phyloP scores from a whole-genome alignment of 2,113 vertebrate genomes.

The Hiodon alosoides region DNA sequence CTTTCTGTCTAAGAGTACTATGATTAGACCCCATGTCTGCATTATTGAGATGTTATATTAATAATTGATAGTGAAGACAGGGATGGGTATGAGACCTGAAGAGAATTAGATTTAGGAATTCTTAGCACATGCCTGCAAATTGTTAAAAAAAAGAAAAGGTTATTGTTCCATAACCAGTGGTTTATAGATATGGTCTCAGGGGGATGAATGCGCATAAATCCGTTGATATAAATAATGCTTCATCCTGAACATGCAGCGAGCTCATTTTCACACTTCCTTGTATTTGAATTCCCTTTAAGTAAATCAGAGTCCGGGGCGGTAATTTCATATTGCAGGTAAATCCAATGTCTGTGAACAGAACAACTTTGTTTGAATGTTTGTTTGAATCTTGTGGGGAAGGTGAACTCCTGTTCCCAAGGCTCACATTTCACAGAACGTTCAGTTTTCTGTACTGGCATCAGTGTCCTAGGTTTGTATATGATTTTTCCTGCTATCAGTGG shows the following conservation, averaged over 20 bases:
- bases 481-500: too few relatives aligned
- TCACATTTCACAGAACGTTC: neutral
- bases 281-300: neutral
- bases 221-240: conserved; percentile 12
- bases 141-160: conserved; percentile 1
- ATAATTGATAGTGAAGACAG: conserved; percentile 16
- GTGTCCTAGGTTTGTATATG: too few relatives aligned
- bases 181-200: conserved; percentile 9
- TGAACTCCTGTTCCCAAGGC: neutral
- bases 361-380: neutral
- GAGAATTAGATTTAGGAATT: neutral
- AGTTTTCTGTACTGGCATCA: too few relatives aligned
- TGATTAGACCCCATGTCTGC: conserved; percentile 10
- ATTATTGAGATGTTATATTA: conserved; percentile 12
- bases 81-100: conserved; percentile 12
- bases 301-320: neutral
- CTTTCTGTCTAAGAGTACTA: neutral
- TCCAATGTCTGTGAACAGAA: neutral
- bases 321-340: too few relatives aligned
- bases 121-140: neutral
- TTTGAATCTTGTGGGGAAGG: neutral
- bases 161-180: neutral
- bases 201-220: conserved; percentile 7
- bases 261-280: neutral
- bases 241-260: neutral